These are phyloP conservation scores for Halichoerus grypus DNA, from an alignment of 2,113 vertebrate genomes.

Conservation along the genomic window DNA sequence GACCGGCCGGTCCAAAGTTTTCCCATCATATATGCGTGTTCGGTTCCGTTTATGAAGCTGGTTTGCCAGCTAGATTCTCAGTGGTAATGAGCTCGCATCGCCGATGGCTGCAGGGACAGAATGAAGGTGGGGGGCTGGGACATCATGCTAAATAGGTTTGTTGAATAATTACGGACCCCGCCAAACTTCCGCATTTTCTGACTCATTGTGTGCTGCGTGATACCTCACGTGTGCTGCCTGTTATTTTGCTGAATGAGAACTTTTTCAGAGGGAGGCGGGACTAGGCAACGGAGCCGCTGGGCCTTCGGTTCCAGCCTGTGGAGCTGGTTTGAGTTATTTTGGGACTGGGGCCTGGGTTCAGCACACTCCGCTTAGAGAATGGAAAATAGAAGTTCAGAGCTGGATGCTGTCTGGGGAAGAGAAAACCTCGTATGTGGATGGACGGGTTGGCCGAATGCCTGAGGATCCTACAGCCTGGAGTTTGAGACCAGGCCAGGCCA, in stretches of 20 bases:
- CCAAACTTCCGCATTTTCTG: slow-evolving; percentile 83
- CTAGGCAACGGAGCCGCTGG: neutral
- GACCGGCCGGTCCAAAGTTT: slow-evolving; percentile 46
- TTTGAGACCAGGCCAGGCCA: neutral
- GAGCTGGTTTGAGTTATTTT: slow-evolving; percentile 73
- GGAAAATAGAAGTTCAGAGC: slow-evolving; percentile 70
- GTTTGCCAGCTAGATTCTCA: slow-evolving; percentile 76
- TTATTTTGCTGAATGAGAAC: slow-evolving; percentile 79
- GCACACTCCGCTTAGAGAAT: slow-evolving; percentile 40
- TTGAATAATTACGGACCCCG: slow-evolving; percentile 84
- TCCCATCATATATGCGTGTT: neutral
- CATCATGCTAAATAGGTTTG: slow-evolving; percentile 79
- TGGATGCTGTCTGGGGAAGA: neutral
- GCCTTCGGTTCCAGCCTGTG: slow-evolving; percentile 16
- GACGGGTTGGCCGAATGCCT: neutral
- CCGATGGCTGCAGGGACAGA: slow-evolving; percentile 80
- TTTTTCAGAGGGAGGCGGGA: slow-evolving; percentile 77
- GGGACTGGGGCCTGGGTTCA: slow-evolving; percentile 57
- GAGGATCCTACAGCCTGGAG: accelerated
- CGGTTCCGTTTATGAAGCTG: slow-evolving; percentile 64
- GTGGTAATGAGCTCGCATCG: slow-evolving; percentile 78
- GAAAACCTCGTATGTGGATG: neutral
- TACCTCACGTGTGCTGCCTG: slow-evolving; percentile 77
- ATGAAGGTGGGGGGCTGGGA: neutral
- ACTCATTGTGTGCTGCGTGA: slow-evolving; percentile 76